Evolutionary conservation across 2,888 invertebrate species (phyloP), one percentile per base, ranked within the genome.

Genomic region (Machimus rusticus): DNA sequence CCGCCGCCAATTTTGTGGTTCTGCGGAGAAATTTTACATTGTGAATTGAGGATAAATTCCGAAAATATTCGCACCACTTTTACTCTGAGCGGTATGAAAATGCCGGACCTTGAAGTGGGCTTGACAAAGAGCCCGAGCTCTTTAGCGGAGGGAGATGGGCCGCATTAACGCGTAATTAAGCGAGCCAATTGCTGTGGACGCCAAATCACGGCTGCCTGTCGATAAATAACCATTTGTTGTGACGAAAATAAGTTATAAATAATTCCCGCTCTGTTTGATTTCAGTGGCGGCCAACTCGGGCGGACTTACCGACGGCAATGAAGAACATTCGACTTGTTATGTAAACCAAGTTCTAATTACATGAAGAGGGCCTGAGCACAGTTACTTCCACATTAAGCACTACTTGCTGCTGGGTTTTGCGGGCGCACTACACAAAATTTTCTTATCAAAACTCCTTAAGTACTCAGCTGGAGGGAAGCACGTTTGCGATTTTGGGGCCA

Each of bases 301-400:
- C 19, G 23, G 12, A 82, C 82, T 82, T 82, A 82, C 82, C 82
- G 82, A 82, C 19, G 31, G 57, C 55, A 14, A 57, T 82, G 34
- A 66, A 66, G 57, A 82, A 28, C 82, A 82, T 82, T 82, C 82
- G 82, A 82, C 34, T 16, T 57, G 57, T 82, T 82, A 82, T 57
- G 12, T 82, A 82, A 82, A 82, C 37, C 23, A 57, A 57, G 66
- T 82, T 57, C 66, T 82, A 23, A 31, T 46, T 79, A 31, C 51
- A 66, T 79, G 46, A 28, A 79, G n/a, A 51, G 51, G 51, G 19
- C n/a, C 51, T 31, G 51, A 14, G 12, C 28, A 66, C 66, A 76
- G 39, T 4, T 31, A 37, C 28, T 76, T 37, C 76, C 39, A 37
- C 39, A 76, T 76, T 76, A 76, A 76, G 76, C 34, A 37, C 76